phyloP scores from a whole-genome alignment of 92 coral and sea anemone genomes.

The Heliopora coerulea region DNA sequence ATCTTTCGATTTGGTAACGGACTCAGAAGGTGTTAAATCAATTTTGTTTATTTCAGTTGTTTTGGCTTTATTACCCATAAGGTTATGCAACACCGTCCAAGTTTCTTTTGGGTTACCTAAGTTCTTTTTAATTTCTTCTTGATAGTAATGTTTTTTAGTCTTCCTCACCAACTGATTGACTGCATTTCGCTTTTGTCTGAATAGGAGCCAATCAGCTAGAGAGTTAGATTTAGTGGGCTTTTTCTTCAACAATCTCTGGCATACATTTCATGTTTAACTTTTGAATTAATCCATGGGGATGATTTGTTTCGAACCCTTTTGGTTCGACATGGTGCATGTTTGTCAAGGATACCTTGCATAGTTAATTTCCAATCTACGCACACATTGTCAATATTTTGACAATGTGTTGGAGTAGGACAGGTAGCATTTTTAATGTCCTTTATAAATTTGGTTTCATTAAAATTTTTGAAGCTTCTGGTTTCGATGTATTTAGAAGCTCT shows the following conservation, averaged over 20 bases:
- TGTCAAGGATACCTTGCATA: conserved; percentile 20
- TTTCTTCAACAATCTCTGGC: conserved; percentile 44
- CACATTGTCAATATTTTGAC: neutral
- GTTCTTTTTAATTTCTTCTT: conserved; percentile 20
- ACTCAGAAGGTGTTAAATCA: conserved; percentile 4
- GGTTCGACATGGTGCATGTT: conserved; percentile 35
- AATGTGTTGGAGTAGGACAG: conserved; percentile 16
- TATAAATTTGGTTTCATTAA: conserved; percentile 23
- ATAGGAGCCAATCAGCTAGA: conserved; percentile 32
- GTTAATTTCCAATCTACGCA: conserved; percentile 12
- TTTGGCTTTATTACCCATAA: conserved; percentile 34
- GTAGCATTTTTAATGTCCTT: conserved; percentile 19
- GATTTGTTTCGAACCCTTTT: conserved; percentile 35
- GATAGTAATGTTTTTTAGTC: conserved; percentile 25
- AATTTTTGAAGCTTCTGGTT: conserved; percentile 22
- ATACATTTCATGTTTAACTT: conserved; percentile 22
- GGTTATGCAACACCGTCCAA: conserved; percentile 45
- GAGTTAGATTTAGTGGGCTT: conserved; percentile 33
- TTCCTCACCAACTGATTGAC: conserved; percentile 33
- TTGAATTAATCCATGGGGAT: conserved; percentile 34
- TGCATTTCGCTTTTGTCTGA: conserved; percentile 24
- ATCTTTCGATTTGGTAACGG: conserved; percentile 30
- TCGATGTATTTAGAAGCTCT: conserved; percentile 18
- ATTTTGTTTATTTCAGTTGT: conserved; percentile 34
- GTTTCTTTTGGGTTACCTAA: conserved; percentile 31